Evolutionary conservation across 1,140 invertebrate species (phyloP), one percentile per base, ranked within the genome.

Genomic region (Agraylea sexmaculata): DNA sequence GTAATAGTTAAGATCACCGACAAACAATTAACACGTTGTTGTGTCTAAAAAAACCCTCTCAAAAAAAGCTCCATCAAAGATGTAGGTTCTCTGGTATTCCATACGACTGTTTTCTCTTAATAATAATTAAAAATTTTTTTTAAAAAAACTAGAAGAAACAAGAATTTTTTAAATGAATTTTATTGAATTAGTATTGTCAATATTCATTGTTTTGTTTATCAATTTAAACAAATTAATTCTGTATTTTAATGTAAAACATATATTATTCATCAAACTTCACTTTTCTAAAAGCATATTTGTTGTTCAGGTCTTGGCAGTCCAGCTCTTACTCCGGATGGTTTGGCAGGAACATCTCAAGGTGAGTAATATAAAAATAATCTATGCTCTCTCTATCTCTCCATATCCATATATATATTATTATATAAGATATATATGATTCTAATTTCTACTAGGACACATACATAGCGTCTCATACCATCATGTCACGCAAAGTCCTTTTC

Each of bases 281-380:
- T 25, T 7, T 25, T 25, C 12, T 25, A 25, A 8, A 25, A 25
- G n/a, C 12, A 25, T 8, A n/a, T n/a, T n/a, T n/a, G n/a, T n/a
- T 63, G 71, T 70, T 58, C 69, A 75, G 72, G 72, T 53, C 59
- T 75, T 53, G 68, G 70, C 50, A 70, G 72, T 46, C 67, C 69
- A 48, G 57, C 73, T 32, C 68, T 70, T 57, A 74, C 74, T 49
- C 69, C 71, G 51, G 81, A 84, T 58, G 67, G 64, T 55, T 66
- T 83, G 55, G 80, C 80, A 50, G 80, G 81, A 55, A 84, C 81
- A 58, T 83, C 82, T 55, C 82, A 84, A 84, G 82, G 82, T 85
- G 80, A 84, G 81, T 77, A 56, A 49, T 54, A 51, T n/a, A n/a
- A n/a, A n/a, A n/a, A n/a, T 57, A 57, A 60, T 63, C 54, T 59